Conservation (phyloP, 2,888 invertebrate species). For the Coenonympha glycerion region DNA sequence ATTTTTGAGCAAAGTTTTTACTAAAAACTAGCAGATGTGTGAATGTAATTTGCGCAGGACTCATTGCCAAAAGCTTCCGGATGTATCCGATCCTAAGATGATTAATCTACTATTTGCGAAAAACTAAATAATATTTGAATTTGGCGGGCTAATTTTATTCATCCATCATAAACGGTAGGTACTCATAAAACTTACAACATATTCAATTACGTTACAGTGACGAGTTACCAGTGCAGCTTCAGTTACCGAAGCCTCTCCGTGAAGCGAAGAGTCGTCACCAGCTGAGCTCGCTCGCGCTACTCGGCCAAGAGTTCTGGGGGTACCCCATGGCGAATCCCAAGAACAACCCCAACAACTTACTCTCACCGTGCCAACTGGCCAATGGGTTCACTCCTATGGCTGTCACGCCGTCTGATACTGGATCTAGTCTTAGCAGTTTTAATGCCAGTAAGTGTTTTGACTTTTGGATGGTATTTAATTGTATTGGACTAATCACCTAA, state of each 20-base stretch:
- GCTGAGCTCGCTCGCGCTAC: slow-evolving; percentile 89
- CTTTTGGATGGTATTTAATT: not conserved
- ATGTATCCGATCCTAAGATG: too few relatives aligned
- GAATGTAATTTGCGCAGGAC: too few relatives aligned
- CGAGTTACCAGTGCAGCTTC: slow-evolving; percentile 93
- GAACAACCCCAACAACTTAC: slow-evolving; percentile 60
- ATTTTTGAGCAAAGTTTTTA: too few relatives aligned
- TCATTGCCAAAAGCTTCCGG: too few relatives aligned
- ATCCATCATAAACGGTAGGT: too few relatives aligned
- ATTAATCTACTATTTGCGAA: too few relatives aligned
- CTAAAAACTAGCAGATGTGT: too few relatives aligned
- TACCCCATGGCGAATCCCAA: slow-evolving; percentile 86
- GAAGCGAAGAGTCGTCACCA: slow-evolving; percentile 93
- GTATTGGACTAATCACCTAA: not conserved
- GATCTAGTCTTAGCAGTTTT: slow-evolving; percentile 85
- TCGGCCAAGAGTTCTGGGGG: slow-evolving; percentile 92
- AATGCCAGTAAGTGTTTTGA: slow-evolving; percentile 65
- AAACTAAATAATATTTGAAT: too few relatives aligned
- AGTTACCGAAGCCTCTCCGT: slow-evolving; percentile 88
- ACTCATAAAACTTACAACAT: too few relatives aligned
- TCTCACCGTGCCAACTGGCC: slow-evolving; percentile 57
- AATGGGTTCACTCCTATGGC: slow-evolving; percentile 65
- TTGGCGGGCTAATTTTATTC: too few relatives aligned
- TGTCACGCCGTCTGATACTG: slow-evolving; percentile 78
- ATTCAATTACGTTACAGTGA: slow-evolving; percentile 79